Percentiles rank a stretch among this genome's conserved stretches.
Conservation (phyloP, 2,113 vertebrate species). For the Gadus macrocephalus region DNA sequence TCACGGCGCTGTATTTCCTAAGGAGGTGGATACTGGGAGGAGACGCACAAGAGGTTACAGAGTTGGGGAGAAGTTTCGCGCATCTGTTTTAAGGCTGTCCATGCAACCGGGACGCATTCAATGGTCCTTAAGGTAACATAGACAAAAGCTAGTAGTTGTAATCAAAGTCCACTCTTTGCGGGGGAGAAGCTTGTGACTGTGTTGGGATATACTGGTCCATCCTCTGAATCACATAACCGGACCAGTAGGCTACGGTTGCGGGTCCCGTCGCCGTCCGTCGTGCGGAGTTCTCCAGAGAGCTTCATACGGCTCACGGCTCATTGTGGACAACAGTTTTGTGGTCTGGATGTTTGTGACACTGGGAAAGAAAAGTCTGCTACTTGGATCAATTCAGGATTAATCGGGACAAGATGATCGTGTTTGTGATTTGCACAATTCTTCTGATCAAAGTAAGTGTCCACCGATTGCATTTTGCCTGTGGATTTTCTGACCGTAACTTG, state of each 20-base stretch:
- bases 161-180: neutral
- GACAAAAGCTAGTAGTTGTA: slow-evolving; percentile 7
- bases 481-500: neutral
- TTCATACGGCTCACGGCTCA: neutral
- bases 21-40: slow-evolving; percentile 51
- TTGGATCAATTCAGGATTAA: too few relatives aligned
- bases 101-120: slow-evolving; percentile 40
- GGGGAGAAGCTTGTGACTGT: neutral
- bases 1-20: slow-evolving; percentile 16
- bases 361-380: too few relatives aligned
- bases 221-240: neutral
- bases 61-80: slow-evolving; percentile 20
- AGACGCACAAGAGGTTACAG: slow-evolving; percentile 32
- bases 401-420: slow-evolving; percentile 32
- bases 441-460: slow-evolving; percentile 64
- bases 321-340: neutral
- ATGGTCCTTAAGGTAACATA: slow-evolving; percentile 27
- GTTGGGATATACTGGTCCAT: slow-evolving; percentile 31
- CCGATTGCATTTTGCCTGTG: neutral
- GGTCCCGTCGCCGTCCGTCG: too few relatives aligned
- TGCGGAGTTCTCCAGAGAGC: neutral
- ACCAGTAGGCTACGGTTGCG: neutral
- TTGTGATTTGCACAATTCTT: slow-evolving; percentile 56
- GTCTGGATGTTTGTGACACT: too few relatives aligned
- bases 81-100: slow-evolving; percentile 42